Evolutionary conservation across 2,797 vertebrate species (phyloP).

Genomic region (Centroberyx gerrardi): DNA sequence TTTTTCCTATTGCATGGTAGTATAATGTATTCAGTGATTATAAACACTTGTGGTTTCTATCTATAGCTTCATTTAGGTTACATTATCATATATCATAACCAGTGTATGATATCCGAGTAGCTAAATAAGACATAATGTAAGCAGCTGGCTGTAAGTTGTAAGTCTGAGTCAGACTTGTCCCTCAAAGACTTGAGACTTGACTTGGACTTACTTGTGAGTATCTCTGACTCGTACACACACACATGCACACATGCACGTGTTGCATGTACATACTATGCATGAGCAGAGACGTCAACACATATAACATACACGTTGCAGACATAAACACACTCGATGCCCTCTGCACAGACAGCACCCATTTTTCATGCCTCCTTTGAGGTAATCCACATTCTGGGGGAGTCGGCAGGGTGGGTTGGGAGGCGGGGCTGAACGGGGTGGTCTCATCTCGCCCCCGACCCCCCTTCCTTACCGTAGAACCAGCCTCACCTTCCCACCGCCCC

Average conservation of each 20-base stretch:
- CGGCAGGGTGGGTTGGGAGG: slow-evolving; percentile 1
- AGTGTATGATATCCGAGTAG: too few relatives aligned
- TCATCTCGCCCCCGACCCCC: slow-evolving; percentile 27
- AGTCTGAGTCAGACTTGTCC: too few relatives aligned
- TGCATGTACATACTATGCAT: not conserved
- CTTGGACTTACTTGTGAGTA: too few relatives aligned
- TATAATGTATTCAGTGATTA: too few relatives aligned
- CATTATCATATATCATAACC: too few relatives aligned
- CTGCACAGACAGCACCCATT: slow-evolving; percentile 5
- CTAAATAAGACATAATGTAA: too few relatives aligned
- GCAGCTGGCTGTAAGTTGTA: too few relatives aligned
- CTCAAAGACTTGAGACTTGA: too few relatives aligned
- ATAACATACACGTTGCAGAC: slow-evolving; percentile 6
- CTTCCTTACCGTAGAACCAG: slow-evolving; percentile 46
- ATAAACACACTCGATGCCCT: slow-evolving; percentile 10
- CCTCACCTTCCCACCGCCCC: slow-evolving; percentile 51
- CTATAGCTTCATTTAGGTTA: too few relatives aligned
- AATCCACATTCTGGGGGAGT: slow-evolving; percentile 28
- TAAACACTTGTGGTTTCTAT: too few relatives aligned
- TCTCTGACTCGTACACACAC: not conserved
- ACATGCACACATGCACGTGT: not conserved
- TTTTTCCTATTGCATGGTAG: too few relatives aligned
- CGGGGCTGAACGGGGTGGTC: slow-evolving; percentile 12
- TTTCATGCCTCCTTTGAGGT: slow-evolving; percentile 20
- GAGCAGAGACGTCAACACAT: slow-evolving; percentile 3